Conservation (phyloP, 2,888 invertebrate species). For the Apodemia hepburni region DNA sequence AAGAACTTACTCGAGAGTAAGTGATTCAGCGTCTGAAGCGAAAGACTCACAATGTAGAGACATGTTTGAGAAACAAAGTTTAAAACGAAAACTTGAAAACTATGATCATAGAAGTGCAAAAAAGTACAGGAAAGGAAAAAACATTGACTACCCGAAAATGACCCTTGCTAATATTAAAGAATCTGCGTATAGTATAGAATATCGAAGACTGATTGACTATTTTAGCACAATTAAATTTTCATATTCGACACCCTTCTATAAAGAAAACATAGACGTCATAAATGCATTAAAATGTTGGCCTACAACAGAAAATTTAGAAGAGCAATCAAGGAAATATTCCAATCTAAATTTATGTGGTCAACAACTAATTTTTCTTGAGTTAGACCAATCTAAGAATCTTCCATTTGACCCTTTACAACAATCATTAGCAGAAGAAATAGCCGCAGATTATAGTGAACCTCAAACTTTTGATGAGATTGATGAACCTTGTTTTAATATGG, state of each 20-base stretch:
- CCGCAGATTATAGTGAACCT: constrained; percentile 40
- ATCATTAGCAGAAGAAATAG: constrained; percentile 60
- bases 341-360: constrained; percentile 33
- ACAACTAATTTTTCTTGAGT: constrained; percentile 42
- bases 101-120: constrained; percentile 42
- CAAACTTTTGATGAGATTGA: constrained; percentile 40
- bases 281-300: constrained; percentile 53
- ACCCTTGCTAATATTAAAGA: constrained; percentile 38
- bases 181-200: constrained; percentile 52
- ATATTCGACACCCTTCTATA: constrained; percentile 57
- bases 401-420: constrained; percentile 43
- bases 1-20: constrained; percentile 46
- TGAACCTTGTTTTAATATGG: constrained; percentile 71
- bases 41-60: constrained; percentile 47
- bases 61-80: constrained; percentile 30
- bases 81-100: constrained; percentile 54
- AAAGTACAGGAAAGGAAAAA: constrained; percentile 61
- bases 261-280: constrained; percentile 53
- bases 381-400: constrained; percentile 29
- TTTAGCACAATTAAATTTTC: constrained; percentile 62
- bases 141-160: constrained; percentile 59
- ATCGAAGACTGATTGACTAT: constrained; percentile 52
- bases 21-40: constrained; percentile 28
- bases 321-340: constrained; percentile 21
- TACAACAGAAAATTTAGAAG: constrained; percentile 34